Base-by-base conservation (phyloP, 2,797 vertebrate genomes). In the Eospalax fontanierii region DNA sequence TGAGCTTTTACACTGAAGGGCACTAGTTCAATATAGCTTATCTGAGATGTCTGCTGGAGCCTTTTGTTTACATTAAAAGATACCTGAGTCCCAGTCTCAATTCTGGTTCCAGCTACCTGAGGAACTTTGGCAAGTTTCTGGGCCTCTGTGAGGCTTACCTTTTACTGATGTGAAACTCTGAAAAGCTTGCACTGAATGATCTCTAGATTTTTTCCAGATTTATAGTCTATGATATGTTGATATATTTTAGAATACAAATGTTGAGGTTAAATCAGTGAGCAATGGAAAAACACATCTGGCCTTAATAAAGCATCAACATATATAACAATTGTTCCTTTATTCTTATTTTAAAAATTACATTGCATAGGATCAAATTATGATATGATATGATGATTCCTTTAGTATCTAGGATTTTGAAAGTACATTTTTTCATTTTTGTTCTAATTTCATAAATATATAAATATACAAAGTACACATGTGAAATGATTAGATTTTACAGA, bases 401-500 rank as follows among this genome's bases (percentile, higher is more conserved):
- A 19, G 81, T 91, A 43, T 81, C 59, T 95, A 96, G 91, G 88
- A 16, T 80, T 94, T 95, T 78, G 89, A 91, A 63, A 91, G 75
- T 80, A 79, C 91, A 96, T 91, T 73, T 91, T 73, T 93, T 86
- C 43, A 81, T 91, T 97, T 95, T 90, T 89, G 95, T 95, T 98
- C 97, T 82, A 79, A 88, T 90, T 93, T 97, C 96, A 96, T 95
- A 95, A 98, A 96, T 93, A 94, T 70, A 87, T 97, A 96, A 97
- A 93, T 66, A 97, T 78, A 96, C 50, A 96, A 70, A 91, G 97
- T 38, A 94, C 83, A 84, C 92, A 97, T 96, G 93, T 96, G 93
- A 94, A 97, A 96, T 97, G 94, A 97, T 89, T 54, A 98, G 97
- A 96, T 92, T 97, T 95, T 97, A 96, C 80, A 97, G 95, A 95